Evolutionary conservation across 1,140 invertebrate genomes (phyloP), one percentile per base, ranked within the genome.

Genomic region (Neelides sp.): DNA sequence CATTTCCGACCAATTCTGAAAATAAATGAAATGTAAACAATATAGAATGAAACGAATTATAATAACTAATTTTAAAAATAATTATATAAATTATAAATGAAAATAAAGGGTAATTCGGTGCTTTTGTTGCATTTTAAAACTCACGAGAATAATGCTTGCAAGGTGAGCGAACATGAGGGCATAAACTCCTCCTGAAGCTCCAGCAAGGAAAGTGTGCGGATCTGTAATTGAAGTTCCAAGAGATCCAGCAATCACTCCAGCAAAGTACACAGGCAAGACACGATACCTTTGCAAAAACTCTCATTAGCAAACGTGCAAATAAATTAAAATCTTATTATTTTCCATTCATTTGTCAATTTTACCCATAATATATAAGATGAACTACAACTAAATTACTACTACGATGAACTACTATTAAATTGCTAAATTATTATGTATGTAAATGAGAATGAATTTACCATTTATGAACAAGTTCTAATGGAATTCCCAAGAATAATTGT

Each of bases 91-190:
- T n/a, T n/a, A 52, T 50, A 50, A 24, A 39, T 22, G 12, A 36
- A 19, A 52, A 4, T 52, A 23, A n/a, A 45, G 30, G 30, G n/a
- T 8, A 32, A n/a, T n/a, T n/a, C 30, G n/a, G 30, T 32, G 30
- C 8, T 8, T 32, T 32, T 32, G 30, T 8, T 8, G n/a, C n/a
- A 32, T 43, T 32, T 8, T 0, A 55, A 15, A 47, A 52, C 65
- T 73, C 67, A 88, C 86, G 78, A 96, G 80, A 54, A 96, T 78
- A 32, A 98, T 85, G 19, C 87, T 93, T 13, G 94, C 88, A 36
- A 98, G 75, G 65, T 98, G 93, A 12, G 92, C 93, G 0, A 92
- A 83, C 19, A 98, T 87, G 4, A 98, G 63, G 4, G 93, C 87
- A 68, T 98, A 98, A 0, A 94, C 92, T 1, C 93, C 28, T 32